These are phyloP conservation scores for Echinarachnius parma DNA, from an alignment of 53 echinoderm and acorn worm species.

Conservation along the genomic window DNA sequence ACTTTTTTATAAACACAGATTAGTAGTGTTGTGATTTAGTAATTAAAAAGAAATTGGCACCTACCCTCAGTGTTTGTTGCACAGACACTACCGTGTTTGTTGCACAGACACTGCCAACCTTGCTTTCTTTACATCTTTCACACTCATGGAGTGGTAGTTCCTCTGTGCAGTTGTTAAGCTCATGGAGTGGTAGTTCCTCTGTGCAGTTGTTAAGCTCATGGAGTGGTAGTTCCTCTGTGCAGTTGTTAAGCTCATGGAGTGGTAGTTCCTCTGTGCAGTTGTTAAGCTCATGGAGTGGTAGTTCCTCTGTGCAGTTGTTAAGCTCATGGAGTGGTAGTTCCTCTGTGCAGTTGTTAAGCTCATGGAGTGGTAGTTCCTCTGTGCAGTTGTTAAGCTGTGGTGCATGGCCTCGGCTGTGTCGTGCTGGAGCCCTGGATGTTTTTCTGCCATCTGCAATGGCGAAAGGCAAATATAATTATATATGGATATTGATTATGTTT, in stretches of 20 bases:
- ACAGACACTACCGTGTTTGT: neutral
- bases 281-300: neutral
- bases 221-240: neutral
- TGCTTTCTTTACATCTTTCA: neutral
- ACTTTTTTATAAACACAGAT: neutral
- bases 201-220: neutral
- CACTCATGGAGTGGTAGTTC: neutral
- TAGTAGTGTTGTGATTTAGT: neutral
- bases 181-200: neutral
- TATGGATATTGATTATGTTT: neutral
- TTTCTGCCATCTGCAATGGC: conserved; percentile 5
- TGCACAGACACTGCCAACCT: neutral
- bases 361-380: neutral
- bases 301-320: neutral
- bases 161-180: neutral
- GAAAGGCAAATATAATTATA: conserved; percentile 4
- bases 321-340: neutral
- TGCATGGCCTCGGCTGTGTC: conserved; percentile 1
- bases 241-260: neutral
- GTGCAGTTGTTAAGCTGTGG: neutral
- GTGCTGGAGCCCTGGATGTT: neutral
- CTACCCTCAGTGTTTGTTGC: neutral
- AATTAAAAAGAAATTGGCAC: neutral
- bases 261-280: conserved; percentile 1
- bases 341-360: too few relatives aligned